Base-by-base conservation (phyloP, 2,888 invertebrate species). In the Ophion costatus region DNA sequence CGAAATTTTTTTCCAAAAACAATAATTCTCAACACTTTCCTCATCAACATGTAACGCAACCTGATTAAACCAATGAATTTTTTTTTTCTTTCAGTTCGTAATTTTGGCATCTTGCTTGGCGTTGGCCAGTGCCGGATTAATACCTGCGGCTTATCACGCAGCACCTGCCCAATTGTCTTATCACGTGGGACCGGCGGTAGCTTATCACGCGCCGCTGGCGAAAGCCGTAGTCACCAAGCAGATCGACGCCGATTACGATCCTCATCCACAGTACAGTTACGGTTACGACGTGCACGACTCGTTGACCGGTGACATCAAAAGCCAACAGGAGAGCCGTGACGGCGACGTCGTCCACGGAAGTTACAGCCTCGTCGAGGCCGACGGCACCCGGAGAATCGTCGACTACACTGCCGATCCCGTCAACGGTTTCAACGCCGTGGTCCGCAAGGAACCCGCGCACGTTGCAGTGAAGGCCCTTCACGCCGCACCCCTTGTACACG, bases 141-240 rank as follows among this genome's bases (percentile, higher is more conserved):
- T 95, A 9, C 94, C 94, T 33, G 94, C 74, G 11, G 75, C 86
- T 38, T 84, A 83, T 71, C 85, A 85, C 69, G 95, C 95, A 7
- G 96, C 96, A 11, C 73, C 82, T 4, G 75, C 80, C 17, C 17
- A 56, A 1, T 1, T 86, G 2, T 61, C 86, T 92, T 96, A 96
- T 91, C 73, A 73, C 38, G 95, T 95, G 5, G 96, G 96, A 91
- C 96, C 96, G 91, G 96, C 96, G 89, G 96, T 96, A 91, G 96
- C 96, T 90, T 95, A 95, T 6, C 96, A 96, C 89, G 96, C 90
- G 5, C 88, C 90, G 22, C 74, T 89, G 10, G 90, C 86, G 33
- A 88, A 86, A 80, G 81, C 88, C 7, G 80, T 86, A 17, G 85
- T 88, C 20, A 87, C 90, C n/a, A 91, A 91, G 61, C 83, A 90